Evolutionary conservation across 2,113 vertebrate species (phyloP).

Genomic region (Tonatia bakeri): DNA sequence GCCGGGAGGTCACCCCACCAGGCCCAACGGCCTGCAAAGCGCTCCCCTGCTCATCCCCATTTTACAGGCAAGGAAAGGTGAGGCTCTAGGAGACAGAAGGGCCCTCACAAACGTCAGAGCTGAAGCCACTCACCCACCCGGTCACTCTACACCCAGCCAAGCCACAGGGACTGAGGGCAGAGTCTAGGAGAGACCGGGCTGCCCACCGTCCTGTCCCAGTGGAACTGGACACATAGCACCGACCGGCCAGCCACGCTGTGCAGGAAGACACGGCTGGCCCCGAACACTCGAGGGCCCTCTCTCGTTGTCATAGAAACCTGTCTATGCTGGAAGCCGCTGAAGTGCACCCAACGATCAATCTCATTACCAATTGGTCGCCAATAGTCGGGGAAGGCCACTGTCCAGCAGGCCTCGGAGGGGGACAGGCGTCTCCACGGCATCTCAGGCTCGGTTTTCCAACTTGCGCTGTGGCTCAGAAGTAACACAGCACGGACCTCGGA

Average conservation of each 20-base stretch:
- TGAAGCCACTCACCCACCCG: rapidly evolving
- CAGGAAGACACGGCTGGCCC: neutral
- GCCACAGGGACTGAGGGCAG: neutral
- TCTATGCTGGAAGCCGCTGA: neutral
- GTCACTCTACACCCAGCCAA: neutral
- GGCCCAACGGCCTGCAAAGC: neutral
- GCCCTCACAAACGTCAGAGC: neutral
- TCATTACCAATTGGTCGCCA: rapidly evolving
- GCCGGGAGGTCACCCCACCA: neutral
- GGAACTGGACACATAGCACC: neutral
- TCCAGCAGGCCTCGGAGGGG: neutral
- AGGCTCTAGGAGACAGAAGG: neutral
- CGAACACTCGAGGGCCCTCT: rapidly evolving
- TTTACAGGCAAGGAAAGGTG: neutral
- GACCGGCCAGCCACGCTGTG: neutral
- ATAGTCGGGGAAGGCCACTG: rapidly evolving
- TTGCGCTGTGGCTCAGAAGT: neutral
- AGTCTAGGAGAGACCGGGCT: neutral
- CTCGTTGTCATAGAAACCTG: neutral
- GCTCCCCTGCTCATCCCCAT: rapidly evolving
- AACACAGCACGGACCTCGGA: neutral
- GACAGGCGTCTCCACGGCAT: too few relatives aligned
- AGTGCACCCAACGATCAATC: too few relatives aligned
- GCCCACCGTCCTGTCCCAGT: neutral
- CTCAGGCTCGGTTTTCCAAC: neutral